Conservation (phyloP, 2,888 invertebrate species). For the Acleris cristana region DNA sequence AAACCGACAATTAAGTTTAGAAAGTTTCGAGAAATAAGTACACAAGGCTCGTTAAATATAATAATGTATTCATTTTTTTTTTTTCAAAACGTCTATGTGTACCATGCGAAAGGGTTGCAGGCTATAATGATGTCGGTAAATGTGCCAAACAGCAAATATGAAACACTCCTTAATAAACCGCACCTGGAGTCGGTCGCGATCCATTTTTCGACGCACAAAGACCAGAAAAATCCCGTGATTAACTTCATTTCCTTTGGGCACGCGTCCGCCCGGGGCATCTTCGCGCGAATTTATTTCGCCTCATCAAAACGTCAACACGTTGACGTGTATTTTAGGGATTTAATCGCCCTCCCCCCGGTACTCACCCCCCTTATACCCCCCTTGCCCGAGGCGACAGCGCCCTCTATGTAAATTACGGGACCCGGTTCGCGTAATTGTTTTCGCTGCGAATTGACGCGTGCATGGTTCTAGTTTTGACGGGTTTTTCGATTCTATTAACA, state of each 20-base stretch:
- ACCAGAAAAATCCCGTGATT: slow-evolving; percentile 60
- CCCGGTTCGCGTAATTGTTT: slow-evolving; percentile 74
- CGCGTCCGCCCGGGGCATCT: slow-evolving; percentile 63
- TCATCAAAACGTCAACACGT: slow-evolving; percentile 82
- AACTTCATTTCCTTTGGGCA: slow-evolving; percentile 78
- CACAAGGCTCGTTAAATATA: too few relatives aligned
- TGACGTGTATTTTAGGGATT: slow-evolving; percentile 81
- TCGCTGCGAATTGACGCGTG: slow-evolving; percentile 72
- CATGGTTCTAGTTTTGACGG: slow-evolving; percentile 59
- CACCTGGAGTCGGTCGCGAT: slow-evolving; percentile 18
- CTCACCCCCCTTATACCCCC: neutral
- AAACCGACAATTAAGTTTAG: too few relatives aligned
- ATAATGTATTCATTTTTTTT: too few relatives aligned
- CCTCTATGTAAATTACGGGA: slow-evolving; percentile 74
- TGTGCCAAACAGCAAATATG: slow-evolving; percentile 14
- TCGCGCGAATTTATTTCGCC: slow-evolving; percentile 74
- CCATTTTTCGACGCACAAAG: slow-evolving; percentile 36
- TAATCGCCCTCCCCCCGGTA: slow-evolving; percentile 59
- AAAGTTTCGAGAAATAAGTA: too few relatives aligned
- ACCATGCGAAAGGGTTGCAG: neutral
- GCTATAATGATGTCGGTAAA: neutral
- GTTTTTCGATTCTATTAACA: slow-evolving; percentile 35
- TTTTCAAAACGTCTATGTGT: too few relatives aligned
- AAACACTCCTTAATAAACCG: slow-evolving; percentile 7
- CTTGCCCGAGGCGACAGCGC: slow-evolving; percentile 45